These are phyloP conservation scores for Drosophila kohkoa DNA, from an alignment of 1,140 invertebrate species.

Conservation along the genomic window DNA sequence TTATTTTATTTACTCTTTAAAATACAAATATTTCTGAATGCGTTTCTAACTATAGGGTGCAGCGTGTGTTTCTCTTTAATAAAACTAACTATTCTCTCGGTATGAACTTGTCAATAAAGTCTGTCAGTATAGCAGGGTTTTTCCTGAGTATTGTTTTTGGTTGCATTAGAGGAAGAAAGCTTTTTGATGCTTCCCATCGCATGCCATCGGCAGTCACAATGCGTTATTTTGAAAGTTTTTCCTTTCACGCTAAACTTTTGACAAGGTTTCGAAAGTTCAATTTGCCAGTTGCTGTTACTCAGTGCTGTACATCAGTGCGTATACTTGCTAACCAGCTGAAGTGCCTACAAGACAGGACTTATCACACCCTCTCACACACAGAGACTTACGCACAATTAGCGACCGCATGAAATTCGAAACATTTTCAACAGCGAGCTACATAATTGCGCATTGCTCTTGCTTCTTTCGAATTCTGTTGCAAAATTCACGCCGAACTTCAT, in stretches of 20 bases:
- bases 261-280: slow-evolving; percentile 15
- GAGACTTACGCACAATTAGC: slow-evolving; percentile 37
- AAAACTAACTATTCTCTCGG: background rate
- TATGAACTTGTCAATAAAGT: background rate
- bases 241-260: slow-evolving; percentile 2
- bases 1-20: no score
- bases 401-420: slow-evolving; percentile 80
- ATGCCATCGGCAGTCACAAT: background rate
- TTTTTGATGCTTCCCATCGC: background rate
- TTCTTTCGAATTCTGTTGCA: slow-evolving; percentile 46
- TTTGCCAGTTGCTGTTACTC: slow-evolving; percentile 6
- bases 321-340: slow-evolving; percentile 72
- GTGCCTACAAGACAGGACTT: slow-evolving; percentile 64
- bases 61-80: no score
- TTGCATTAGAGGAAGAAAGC: background rate
- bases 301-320: slow-evolving; percentile 60
- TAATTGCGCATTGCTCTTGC: slow-evolving; percentile 62
- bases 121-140: background rate
- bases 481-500: slow-evolving; percentile 79
- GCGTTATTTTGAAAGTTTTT: slow-evolving; percentile 11
- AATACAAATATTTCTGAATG: no score
- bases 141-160: background rate
- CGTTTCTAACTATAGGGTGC: no score
- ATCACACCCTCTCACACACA: slow-evolving; percentile 61
- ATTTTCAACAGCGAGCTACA: slow-evolving; percentile 79